Percentiles rank a stretch among this genome's conserved stretches.
Conservation (phyloP, 1,140 invertebrate species). For the Habropoda laboriosa region DNA sequence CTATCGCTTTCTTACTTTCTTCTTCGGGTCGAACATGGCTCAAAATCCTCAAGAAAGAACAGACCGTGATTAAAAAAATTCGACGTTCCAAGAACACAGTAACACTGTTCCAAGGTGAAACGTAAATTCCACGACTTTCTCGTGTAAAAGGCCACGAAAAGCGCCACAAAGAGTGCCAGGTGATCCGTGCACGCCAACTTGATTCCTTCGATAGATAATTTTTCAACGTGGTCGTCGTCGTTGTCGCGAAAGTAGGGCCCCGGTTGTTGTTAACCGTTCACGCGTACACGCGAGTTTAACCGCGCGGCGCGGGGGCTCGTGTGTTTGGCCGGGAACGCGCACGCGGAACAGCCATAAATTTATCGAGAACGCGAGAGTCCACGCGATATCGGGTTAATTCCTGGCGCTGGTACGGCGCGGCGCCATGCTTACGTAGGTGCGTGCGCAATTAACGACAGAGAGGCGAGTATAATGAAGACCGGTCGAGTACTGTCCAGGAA, state of each 20-base stretch:
- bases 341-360: constrained; percentile 54
- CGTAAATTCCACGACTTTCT: too few relatives aligned
- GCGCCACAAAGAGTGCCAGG: neutral
- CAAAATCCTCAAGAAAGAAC: too few relatives aligned
- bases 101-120: too few relatives aligned
- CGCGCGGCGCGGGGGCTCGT: neutral
- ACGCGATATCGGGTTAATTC: constrained; percentile 65
- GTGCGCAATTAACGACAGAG: constrained; percentile 75
- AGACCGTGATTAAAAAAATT: too few relatives aligned
- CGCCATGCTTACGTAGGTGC: constrained; percentile 71
- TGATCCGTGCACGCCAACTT: neutral
- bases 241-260: constrained; percentile 5
- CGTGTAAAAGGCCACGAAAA: too few relatives aligned
- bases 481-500: constrained; percentile 59
- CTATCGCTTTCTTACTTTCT: too few relatives aligned
- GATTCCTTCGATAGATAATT: constrained; percentile 23
- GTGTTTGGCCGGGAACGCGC: neutral
- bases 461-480: constrained; percentile 76
- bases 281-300: neutral
- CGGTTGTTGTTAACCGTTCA: too few relatives aligned
- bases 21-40: too few relatives aligned
- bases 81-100: too few relatives aligned
- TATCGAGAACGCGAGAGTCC: constrained; percentile 47
- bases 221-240: too few relatives aligned
- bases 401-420: constrained; percentile 53